These are phyloP conservation scores for Pseudomyrmex cubaensis DNA, from an alignment of 1,140 invertebrate genomes.

Conservation along the genomic window DNA sequence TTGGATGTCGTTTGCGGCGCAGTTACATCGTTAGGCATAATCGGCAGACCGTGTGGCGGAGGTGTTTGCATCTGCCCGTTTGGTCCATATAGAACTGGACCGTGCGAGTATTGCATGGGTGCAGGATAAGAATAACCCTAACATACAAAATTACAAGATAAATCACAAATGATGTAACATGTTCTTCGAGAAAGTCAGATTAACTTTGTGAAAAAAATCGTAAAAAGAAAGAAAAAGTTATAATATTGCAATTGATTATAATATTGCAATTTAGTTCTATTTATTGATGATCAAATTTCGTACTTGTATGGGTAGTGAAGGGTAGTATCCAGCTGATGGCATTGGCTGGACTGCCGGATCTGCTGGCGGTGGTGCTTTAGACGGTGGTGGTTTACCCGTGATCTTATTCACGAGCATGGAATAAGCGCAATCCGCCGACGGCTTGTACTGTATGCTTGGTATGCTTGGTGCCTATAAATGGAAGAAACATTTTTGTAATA, in stretches of 20 bases:
- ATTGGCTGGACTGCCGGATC: slow-evolving; percentile 74
- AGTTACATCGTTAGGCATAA: slow-evolving; percentile 28
- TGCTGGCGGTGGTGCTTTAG: slow-evolving; percentile 71
- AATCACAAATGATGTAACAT: background rate
- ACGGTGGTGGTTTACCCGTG: slow-evolving; percentile 88
- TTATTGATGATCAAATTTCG: background rate
- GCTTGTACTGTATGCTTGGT: slow-evolving; percentile 91
- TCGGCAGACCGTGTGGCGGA: slow-evolving; percentile 55
- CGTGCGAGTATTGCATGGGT: slow-evolving; percentile 83
- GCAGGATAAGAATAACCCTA: slow-evolving; percentile 76
- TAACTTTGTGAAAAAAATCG: background rate
- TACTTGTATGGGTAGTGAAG: slow-evolving; percentile 71
- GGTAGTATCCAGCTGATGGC: slow-evolving; percentile 78
- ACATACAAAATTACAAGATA: slow-evolving; percentile 37
- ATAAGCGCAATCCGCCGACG: slow-evolving; percentile 93
- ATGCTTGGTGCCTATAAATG: slow-evolving; percentile 87
- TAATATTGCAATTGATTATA: background rate
- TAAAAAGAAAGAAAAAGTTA: too few species aligned
- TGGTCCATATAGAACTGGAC: slow-evolving; percentile 81
- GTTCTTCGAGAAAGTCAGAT: background rate
- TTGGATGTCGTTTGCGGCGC: slow-evolving; percentile 61
- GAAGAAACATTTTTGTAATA: slow-evolving; percentile 7
- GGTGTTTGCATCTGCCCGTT: slow-evolving; percentile 79
- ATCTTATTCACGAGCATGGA: slow-evolving; percentile 94
- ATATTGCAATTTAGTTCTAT: background rate